Conservation (phyloP, 2,113 vertebrate genomes). For the Rhinopomastus cyanomelas region DNA sequence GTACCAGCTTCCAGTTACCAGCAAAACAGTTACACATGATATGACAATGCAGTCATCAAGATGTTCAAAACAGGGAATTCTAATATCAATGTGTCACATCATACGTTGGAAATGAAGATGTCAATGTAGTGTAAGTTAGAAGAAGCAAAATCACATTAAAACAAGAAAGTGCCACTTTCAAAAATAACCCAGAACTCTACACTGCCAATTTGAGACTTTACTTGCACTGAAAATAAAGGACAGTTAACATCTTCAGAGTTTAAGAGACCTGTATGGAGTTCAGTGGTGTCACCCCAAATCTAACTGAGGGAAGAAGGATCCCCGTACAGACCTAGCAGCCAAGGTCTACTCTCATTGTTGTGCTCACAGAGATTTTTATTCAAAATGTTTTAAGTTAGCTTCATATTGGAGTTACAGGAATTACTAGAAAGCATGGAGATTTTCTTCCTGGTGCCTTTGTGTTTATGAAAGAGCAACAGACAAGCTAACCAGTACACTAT, state of each 20-base stretch:
- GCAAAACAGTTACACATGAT: neutral
- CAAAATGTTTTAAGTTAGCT: neutral
- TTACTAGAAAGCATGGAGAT: neutral
- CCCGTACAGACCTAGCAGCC: neutral
- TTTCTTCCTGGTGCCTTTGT: neutral
- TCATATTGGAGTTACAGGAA: neutral
- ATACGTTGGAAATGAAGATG: too few relatives aligned
- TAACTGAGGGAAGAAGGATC: neutral
- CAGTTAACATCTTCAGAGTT: neutral
- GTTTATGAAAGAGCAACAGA: neutral
- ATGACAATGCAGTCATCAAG: neutral
- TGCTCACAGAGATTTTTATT: neutral
- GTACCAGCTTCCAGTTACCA: fast-evolving
- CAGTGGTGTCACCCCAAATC: neutral
- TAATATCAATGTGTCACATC: neutral
- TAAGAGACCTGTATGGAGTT: neutral
- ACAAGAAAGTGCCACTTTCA: neutral
- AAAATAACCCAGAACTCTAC: neutral
- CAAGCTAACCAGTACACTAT: neutral
- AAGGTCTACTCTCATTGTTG: neutral
- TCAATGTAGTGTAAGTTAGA: neutral
- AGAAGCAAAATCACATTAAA: neutral
- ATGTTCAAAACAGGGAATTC: neutral
- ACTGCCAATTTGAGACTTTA: neutral
- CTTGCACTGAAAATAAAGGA: neutral